phyloP scores from a whole-genome alignment of 2,113 vertebrate species.

The Solenodon paradoxus region DNA sequence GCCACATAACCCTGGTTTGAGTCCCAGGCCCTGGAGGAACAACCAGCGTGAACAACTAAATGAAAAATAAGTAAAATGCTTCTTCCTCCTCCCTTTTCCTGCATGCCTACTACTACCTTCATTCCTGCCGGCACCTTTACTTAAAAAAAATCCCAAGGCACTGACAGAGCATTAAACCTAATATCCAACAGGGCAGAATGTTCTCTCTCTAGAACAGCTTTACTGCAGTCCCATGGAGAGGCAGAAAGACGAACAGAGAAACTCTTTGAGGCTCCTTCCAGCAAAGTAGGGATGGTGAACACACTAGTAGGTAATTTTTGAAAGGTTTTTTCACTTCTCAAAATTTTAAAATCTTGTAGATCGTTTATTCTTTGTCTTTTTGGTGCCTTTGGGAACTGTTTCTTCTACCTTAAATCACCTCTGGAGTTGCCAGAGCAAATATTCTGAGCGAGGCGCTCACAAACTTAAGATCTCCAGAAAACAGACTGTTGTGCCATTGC shows the following conservation, averaged over 20 bases:
- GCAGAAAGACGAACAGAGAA: neutral
- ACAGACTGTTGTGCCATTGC: constrained; percentile 22
- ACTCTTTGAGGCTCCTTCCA: neutral
- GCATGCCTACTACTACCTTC: no score
- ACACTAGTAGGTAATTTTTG: neutral
- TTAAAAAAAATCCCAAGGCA: neutral
- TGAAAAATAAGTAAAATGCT: no score
- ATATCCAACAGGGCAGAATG: neutral
- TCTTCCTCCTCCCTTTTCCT: no score
- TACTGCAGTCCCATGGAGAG: neutral
- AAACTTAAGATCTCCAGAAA: neutral
- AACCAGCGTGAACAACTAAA: no score
- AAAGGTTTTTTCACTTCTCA: neutral
- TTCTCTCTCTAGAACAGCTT: neutral
- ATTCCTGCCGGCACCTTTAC: no score
- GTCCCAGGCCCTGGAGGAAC: no score
- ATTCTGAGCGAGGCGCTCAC: neutral
- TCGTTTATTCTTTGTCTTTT: neutral
- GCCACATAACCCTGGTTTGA: no score
- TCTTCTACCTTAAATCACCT: neutral
- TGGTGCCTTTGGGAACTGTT: neutral
- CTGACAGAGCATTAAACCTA: neutral
- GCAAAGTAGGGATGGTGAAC: neutral
- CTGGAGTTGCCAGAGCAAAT: neutral
- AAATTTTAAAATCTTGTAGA: neutral